Evolutionary conservation across 2,888 invertebrate species (phyloP).

Genomic region (Dryadula phaetusa): DNA sequence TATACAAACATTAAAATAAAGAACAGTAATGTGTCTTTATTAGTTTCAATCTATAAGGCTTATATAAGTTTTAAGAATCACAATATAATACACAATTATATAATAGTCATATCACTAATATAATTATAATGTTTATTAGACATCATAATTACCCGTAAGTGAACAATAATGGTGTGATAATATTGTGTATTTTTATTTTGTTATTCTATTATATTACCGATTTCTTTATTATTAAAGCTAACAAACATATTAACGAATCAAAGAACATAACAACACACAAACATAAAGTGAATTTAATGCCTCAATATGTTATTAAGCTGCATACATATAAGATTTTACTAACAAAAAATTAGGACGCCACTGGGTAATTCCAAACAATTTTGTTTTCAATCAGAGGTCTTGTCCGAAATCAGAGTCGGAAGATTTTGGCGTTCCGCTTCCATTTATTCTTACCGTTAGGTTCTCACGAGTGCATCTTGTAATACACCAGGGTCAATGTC

Average conservation of each 20-base stretch:
- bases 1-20: not conserved
- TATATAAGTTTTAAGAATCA: not conserved
- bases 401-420: not conserved
- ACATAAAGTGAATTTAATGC: not conserved
- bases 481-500: slow-evolving; percentile 16
- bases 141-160: slow-evolving; percentile 1
- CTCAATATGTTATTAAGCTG: not conserved
- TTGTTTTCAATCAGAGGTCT: not conserved
- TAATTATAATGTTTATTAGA: slow-evolving; percentile 4
- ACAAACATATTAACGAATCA: too few species aligned
- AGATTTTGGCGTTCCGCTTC: slow-evolving; percentile 3
- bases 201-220: too few species aligned
- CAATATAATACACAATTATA: not conserved
- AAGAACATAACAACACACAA: not conserved
- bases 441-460: slow-evolving; percentile 4
- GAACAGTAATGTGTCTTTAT: not conserved
- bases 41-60: not conserved
- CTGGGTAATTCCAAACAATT: not conserved
- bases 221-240: too few species aligned
- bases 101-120: not conserved
- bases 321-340: not conserved
- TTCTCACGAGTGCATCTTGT: slow-evolving; percentile 6
- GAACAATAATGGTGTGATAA: not conserved
- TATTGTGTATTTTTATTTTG: not conserved
- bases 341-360: not conserved